A percentile compares a stretch with the other conserved stretches of the same genome.
Conservation (phyloP, 1,140 invertebrate species). For the Nephila pilipes region DNA sequence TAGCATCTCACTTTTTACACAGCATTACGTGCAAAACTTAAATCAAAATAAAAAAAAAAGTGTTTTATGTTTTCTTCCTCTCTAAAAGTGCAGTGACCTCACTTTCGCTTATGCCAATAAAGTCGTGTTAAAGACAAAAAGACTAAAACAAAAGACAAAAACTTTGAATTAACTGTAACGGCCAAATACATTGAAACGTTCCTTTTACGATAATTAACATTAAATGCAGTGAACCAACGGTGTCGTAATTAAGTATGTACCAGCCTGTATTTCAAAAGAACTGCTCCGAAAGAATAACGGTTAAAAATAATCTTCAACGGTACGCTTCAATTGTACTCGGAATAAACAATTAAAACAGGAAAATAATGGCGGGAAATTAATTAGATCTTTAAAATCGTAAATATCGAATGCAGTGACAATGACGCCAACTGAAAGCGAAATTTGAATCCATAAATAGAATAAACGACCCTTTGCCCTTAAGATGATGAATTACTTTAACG, state of each 20-base stretch:
- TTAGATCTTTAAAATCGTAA: conserved; percentile 7
- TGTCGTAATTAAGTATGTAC: background rate
- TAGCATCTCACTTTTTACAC: background rate
- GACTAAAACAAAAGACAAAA: background rate
- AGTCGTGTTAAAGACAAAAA: conserved; percentile 26
- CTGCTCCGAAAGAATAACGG: background rate
- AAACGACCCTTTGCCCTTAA: background rate
- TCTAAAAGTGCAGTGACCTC: conserved; percentile 10
- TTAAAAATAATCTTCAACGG: conserved; percentile 30
- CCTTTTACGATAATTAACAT: background rate
- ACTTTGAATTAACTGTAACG: background rate
- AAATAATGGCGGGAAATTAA: conserved; percentile 7
- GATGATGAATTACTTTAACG: background rate
- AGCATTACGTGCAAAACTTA: background rate
- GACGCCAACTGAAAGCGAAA: background rate
- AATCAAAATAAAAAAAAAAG: background rate
- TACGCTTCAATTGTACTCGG: background rate
- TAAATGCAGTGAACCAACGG: conserved; percentile 15
- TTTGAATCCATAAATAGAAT: background rate
- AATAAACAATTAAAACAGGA: background rate
- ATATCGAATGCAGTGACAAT: background rate
- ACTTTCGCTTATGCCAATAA: conserved; percentile 5
- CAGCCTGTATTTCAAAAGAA: background rate
- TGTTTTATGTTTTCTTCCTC: background rate
- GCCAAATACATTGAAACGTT: conserved; percentile 6